These are phyloP conservation scores for Nycticryphes semicollaris DNA, from an alignment of 2,113 vertebrate species.

Conservation along the genomic window DNA sequence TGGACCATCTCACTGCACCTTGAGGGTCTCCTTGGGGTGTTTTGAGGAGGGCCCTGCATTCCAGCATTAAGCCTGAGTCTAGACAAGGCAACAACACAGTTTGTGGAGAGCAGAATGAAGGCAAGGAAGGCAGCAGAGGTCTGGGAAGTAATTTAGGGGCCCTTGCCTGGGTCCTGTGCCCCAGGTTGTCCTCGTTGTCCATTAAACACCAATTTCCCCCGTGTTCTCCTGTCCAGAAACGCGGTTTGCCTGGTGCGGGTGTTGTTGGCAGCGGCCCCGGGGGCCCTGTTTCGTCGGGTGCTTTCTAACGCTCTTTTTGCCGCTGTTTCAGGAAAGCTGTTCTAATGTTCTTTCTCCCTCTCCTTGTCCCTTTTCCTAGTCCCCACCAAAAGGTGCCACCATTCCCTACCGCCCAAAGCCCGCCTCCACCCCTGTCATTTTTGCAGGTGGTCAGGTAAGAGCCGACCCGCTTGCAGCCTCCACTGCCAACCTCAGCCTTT, in stretches of 20 bases:
- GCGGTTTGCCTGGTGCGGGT: not conserved
- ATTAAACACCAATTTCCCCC: not conserved
- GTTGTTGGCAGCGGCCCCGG: slow-evolving; percentile 8
- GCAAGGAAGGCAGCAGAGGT: not conserved
- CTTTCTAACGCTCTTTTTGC: slow-evolving; percentile 63
- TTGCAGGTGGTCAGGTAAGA: slow-evolving; percentile 99
- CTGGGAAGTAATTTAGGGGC: accelerated
- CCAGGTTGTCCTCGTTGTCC: not conserved
- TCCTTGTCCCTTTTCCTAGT: slow-evolving; percentile 88
- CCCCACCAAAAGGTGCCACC: slow-evolving; percentile 99
- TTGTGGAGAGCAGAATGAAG: accelerated
- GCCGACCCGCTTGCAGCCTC: slow-evolving; percentile 91
- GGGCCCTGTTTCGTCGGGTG: slow-evolving; percentile 25
- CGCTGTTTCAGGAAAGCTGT: slow-evolving; percentile 65
- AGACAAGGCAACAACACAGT: accelerated
- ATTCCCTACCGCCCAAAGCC: slow-evolving; percentile 99
- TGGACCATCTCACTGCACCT: not conserved
- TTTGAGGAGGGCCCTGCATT: not conserved
- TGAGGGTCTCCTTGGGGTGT: not conserved
- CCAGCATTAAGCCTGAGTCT: accelerated
- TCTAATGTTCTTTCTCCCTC: slow-evolving; percentile 87
- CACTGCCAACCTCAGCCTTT: slow-evolving; percentile 91
- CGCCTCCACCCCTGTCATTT: slow-evolving; percentile 98
- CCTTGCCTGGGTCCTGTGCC: not conserved
- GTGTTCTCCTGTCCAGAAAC: slow-evolving; percentile 25